phyloP scores from a whole-genome alignment of 35 echinoderm and acorn worm species.

The Ophioderma brevispina region DNA sequence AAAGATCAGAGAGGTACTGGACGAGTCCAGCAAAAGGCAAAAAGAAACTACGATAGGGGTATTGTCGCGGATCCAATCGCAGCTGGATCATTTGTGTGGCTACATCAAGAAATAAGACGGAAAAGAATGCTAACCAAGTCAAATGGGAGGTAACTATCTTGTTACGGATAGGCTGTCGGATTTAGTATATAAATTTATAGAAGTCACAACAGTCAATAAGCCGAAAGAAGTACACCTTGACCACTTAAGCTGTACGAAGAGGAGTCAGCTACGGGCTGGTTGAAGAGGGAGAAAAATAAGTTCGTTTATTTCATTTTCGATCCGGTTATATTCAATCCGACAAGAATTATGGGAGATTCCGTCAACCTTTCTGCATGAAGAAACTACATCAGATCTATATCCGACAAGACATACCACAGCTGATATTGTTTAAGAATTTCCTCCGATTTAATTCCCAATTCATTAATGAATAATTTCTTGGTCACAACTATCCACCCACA shows the following conservation, averaged over 20 bases:
- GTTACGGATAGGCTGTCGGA: slow-evolving; percentile 11
- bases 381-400: no score
- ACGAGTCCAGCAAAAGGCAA: background rate
- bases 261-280: background rate
- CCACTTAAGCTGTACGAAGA: slow-evolving; percentile 21
- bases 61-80: background rate
- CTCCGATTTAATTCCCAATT: no score
- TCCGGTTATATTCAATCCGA: no score
- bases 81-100: slow-evolving; percentile 53
- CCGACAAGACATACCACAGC: no score
- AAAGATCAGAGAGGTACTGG: slow-evolving; percentile 12
- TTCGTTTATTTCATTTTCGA: no score
- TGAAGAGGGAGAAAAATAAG: no score
- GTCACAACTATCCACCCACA: no score
- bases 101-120: slow-evolving; percentile 24
- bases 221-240: slow-evolving; percentile 32
- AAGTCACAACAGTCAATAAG: background rate
- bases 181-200: slow-evolving; percentile 21
- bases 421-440: no score
- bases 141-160: slow-evolving; percentile 32
- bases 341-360: no score
- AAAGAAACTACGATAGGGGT: slow-evolving; percentile 43
- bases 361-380: no score
- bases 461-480: no score
- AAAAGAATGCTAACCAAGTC: slow-evolving; percentile 60